Percentiles rank a stretch among this genome's conserved stretches.
Evolutionary conservation across 2,888 invertebrate genomes (phyloP).

Genomic region (Scrobipalpa costella): DNA sequence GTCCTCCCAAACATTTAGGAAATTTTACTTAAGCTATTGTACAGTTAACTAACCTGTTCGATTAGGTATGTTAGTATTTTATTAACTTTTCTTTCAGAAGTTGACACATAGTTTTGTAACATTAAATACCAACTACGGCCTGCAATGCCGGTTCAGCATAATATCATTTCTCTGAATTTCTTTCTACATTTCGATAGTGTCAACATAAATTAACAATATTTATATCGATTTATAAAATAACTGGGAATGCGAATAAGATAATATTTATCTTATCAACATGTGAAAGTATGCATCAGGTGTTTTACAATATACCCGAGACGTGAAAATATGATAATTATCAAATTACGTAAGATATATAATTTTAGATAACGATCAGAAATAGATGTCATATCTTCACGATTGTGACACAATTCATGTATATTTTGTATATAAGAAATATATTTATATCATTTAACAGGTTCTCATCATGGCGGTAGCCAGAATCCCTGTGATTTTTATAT

Average conservation of each 20-base stretch:
- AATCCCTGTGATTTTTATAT: constrained; percentile 45
- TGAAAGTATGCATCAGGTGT: not conserved
- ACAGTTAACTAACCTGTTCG: no score
- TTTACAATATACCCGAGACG: constrained; percentile 37
- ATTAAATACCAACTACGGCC: no score
- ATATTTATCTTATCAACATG: not conserved
- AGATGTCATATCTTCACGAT: constrained; percentile 46
- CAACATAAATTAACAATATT: no score
- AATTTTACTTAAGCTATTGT: no score
- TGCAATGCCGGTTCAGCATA: no score
- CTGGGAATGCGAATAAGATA: not conserved
- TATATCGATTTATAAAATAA: no score
- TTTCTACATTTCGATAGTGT: no score
- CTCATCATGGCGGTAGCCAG: constrained; percentile 57
- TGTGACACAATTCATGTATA: constrained; percentile 53
- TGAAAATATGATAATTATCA: constrained; percentile 45
- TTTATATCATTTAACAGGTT: constrained; percentile 48
- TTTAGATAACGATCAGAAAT: constrained; percentile 23
- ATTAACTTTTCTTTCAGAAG: no score
- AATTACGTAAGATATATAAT: constrained; percentile 41
- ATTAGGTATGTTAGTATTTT: no score
- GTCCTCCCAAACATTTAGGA: no score
- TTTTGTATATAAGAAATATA: constrained; percentile 52
- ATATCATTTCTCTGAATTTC: no score
- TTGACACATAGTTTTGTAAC: no score